A percentile compares a stretch with the other conserved stretches of the same genome.
Evolutionary conservation across 2,113 vertebrate species (phyloP).

Genomic region (Austrofundulus limnaeus): DNA sequence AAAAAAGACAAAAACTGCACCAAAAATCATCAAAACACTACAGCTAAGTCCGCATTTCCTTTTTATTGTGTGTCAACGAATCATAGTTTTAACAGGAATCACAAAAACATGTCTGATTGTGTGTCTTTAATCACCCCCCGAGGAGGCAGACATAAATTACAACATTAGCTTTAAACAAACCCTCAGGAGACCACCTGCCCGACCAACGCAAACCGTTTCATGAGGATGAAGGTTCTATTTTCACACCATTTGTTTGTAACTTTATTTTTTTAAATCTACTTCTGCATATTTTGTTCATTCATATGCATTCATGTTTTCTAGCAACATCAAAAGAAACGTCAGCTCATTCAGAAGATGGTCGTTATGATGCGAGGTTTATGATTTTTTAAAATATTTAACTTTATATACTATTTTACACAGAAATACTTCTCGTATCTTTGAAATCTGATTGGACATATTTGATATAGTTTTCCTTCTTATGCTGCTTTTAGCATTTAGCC

Average conservation of each 20-base stretch:
- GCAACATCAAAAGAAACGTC: too few species aligned
- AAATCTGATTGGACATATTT: too few species aligned
- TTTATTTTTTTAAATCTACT: background rate
- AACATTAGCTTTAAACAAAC: slow-evolving; percentile 33
- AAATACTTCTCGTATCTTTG: too few species aligned
- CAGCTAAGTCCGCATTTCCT: slow-evolving; percentile 10
- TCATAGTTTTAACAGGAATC: slow-evolving; percentile 49
- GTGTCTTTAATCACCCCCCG: slow-evolving; percentile 41
- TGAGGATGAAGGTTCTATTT: slow-evolving; percentile 25
- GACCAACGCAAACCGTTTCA: slow-evolving; percentile 34
- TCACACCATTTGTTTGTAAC: slow-evolving; percentile 4
- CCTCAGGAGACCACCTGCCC: slow-evolving; percentile 35
- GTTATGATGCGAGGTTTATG: too few species aligned
- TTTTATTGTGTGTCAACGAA: slow-evolving; percentile 29
- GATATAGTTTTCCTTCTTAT: too few species aligned
- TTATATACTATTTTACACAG: too few species aligned
- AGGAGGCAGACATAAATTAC: slow-evolving; percentile 50
- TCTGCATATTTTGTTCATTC: too few species aligned
- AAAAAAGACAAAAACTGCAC: slow-evolving; percentile 34
- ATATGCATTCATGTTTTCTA: too few species aligned
- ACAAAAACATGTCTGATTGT: slow-evolving; percentile 23
- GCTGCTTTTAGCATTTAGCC: too few species aligned
- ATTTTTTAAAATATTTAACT: too few species aligned
- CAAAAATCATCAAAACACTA: slow-evolving; percentile 13
- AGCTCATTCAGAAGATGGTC: too few species aligned